phyloP scores from a whole-genome alignment of 2,888 invertebrate species.

The Anthophora plumipes region DNA sequence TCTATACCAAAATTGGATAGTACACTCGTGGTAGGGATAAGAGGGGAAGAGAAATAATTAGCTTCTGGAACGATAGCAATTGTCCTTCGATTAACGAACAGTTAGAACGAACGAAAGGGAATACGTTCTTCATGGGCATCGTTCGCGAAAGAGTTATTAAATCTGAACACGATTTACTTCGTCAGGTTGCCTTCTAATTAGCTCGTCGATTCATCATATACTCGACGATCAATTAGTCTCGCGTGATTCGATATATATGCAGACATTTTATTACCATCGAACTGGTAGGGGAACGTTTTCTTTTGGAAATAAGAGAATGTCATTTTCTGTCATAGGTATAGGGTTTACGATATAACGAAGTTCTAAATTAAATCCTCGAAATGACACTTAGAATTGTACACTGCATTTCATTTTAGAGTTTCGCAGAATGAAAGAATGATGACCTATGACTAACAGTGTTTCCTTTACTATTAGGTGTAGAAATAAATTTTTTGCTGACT shows the following conservation, averaged over 20 bases:
- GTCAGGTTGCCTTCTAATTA: conserved; percentile 42
- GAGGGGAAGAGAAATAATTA: conserved; percentile 49
- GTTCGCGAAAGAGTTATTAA: conserved; percentile 54
- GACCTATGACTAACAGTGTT: too few species aligned
- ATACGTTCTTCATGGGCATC: conserved; percentile 20
- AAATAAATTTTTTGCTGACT: too few species aligned
- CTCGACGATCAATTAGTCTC: conserved; percentile 18
- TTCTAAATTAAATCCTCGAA: too few species aligned
- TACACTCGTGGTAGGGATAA: conserved; percentile 5
- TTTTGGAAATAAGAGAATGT: conserved; percentile 33
- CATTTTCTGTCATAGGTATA: too few species aligned
- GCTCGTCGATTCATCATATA: conserved; percentile 30
- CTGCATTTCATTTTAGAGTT: too few species aligned
- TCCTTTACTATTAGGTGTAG: too few species aligned
- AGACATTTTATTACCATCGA: conserved; percentile 10
- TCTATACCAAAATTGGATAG: conserved; percentile 61
- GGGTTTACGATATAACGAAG: too few species aligned
- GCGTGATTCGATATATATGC: conserved; percentile 35
- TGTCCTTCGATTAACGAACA: conserved; percentile 60
- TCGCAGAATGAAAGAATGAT: too few species aligned
- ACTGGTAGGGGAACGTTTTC: conserved; percentile 1
- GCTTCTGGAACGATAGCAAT: conserved; percentile 49
- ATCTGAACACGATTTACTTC: conserved; percentile 36
- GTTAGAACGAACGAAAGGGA: conserved; percentile 36
- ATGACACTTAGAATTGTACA: too few species aligned